Conservation (phyloP, 2,888 invertebrate genomes). For the Xylota segnis region DNA sequence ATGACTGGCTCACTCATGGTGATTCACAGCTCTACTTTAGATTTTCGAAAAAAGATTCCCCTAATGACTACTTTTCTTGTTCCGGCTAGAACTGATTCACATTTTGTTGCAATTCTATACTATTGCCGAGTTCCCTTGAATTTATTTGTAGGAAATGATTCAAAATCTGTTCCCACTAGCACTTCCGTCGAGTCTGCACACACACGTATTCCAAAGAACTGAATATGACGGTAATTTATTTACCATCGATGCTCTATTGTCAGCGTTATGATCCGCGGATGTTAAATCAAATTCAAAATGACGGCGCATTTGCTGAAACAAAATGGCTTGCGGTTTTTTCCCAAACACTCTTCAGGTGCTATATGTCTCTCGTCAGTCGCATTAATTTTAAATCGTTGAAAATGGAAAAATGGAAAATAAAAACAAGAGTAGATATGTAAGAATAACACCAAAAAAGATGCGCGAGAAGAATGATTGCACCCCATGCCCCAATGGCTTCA, state of each 20-base stretch:
- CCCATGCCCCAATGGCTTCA: slow-evolving; percentile 29
- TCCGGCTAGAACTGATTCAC: slow-evolving; percentile 13
- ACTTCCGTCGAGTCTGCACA: background rate
- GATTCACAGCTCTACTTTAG: background rate
- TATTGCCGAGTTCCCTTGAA: background rate
- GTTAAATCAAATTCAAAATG: slow-evolving; percentile 19
- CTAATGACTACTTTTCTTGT: background rate
- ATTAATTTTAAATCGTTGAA: slow-evolving; percentile 55
- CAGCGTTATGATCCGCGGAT: slow-evolving; percentile 5
- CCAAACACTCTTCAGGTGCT: slow-evolving; percentile 45
- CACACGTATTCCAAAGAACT: slow-evolving; percentile 20
- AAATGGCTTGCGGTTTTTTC: slow-evolving; percentile 22
- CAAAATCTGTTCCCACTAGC: slow-evolving; percentile 14
- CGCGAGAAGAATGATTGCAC: slow-evolving; percentile 51
- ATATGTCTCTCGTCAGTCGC: slow-evolving; percentile 55
- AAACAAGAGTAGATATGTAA: slow-evolving; percentile 22
- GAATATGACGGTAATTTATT: slow-evolving; percentile 25
- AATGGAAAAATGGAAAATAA: slow-evolving; percentile 20
- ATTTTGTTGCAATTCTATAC: background rate
- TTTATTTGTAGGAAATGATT: slow-evolving; percentile 29
- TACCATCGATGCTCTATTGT: slow-evolving; percentile 5
- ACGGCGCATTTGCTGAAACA: slow-evolving; percentile 42
- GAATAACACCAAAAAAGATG: slow-evolving; percentile 8
- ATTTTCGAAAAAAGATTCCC: background rate
- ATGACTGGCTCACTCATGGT: background rate